Evolutionary conservation across 1,140 invertebrate species (phyloP).

Genomic region (Metopolophium dirhodum): DNA sequence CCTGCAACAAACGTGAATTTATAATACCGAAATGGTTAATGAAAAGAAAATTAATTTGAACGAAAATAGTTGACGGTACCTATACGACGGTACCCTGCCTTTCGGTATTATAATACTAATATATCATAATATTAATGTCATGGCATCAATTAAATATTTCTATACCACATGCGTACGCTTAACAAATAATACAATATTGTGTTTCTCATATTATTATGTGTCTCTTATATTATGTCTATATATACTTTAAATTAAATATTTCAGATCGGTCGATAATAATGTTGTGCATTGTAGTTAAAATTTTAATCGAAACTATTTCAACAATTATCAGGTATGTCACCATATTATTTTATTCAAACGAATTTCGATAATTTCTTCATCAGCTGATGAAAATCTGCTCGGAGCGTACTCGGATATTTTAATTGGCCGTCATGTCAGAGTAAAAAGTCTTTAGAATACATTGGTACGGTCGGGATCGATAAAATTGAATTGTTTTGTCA

Average conservation of each 20-base stretch:
- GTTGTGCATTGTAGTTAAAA: not conserved
- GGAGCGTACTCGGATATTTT: not conserved
- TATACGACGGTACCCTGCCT: not conserved
- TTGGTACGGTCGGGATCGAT: not conserved
- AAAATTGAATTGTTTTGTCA: constrained; percentile 33
- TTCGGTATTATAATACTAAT: not conserved
- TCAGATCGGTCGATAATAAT: not conserved
- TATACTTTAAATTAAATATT: not conserved
- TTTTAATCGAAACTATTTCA: not conserved
- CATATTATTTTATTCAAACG: not conserved
- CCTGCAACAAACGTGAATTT: not conserved
- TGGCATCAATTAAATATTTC: not conserved
- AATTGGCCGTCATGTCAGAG: constrained; percentile 9
- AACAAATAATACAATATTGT: not conserved
- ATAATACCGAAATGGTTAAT: not conserved
- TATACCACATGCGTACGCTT: not conserved
- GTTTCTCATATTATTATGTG: not conserved
- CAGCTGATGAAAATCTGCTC: not conserved
- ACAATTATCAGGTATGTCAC: not conserved
- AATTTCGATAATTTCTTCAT: not conserved
- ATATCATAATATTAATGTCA: not conserved
- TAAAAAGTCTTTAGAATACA: not conserved
- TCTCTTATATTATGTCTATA: not conserved
- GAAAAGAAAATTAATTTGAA: not conserved
- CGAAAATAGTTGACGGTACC: not conserved